A percentile compares a stretch with the other conserved stretches of the same genome.
Evolutionary conservation across 2,113 vertebrate genomes (phyloP).

Genomic region (Pholis gunnellus): DNA sequence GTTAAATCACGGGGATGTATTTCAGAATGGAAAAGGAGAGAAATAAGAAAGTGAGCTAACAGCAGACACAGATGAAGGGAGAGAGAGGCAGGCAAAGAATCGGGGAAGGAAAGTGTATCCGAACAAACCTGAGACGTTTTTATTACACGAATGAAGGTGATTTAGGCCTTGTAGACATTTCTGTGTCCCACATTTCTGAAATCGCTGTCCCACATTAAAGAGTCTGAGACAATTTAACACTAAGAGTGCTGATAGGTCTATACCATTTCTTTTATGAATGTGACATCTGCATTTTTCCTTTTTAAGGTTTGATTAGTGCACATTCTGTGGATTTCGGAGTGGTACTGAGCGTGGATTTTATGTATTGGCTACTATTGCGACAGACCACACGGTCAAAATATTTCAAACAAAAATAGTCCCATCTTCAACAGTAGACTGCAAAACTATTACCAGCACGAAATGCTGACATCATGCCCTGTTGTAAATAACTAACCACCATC

Average conservation of each 20-base stretch:
- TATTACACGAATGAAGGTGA: not conserved
- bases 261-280: not conserved
- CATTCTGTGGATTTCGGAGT: not conserved
- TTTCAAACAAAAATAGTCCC: not conserved
- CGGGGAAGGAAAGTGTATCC: not conserved
- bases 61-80: no score
- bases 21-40: not conserved
- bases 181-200: not conserved
- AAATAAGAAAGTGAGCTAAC: not conserved
- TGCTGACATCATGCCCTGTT: slow-evolving; percentile 17
- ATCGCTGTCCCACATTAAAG: not conserved
- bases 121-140: not conserved
- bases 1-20: not conserved
- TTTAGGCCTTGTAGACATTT: not conserved
- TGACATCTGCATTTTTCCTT: not conserved
- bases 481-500: slow-evolving; percentile 65
- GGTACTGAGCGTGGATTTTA: not conserved
- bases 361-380: not conserved
- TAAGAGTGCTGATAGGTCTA: not conserved
- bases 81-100: not conserved
- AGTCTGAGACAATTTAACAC: not conserved
- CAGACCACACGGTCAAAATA: not conserved
- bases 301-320: not conserved
- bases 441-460: not conserved
- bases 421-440: not conserved